Evolutionary conservation across 2,113 vertebrate genomes (phyloP).

Genomic region (Cynopterus brachyotis): DNA sequence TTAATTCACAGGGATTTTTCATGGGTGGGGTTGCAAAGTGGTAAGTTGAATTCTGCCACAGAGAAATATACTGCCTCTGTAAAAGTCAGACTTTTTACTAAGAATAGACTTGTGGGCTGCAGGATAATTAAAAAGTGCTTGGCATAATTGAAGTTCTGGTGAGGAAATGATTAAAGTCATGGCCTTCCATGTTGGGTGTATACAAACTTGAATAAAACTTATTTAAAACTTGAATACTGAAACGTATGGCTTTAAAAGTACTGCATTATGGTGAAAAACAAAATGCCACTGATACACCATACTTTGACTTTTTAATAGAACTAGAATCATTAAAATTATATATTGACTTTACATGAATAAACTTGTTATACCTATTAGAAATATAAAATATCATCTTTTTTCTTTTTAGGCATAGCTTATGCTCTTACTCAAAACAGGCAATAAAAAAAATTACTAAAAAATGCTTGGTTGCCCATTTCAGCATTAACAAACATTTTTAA

Average conservation of each 20-base stretch:
- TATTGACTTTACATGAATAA: not conserved
- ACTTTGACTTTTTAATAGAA: slow-evolving; percentile 61
- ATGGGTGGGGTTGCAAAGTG: slow-evolving; percentile 87
- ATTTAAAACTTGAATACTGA: slow-evolving; percentile 78
- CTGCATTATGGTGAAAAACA: slow-evolving; percentile 60
- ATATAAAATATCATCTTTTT: not conserved
- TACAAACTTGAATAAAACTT: slow-evolving; percentile 78
- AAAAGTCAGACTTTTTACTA: slow-evolving; percentile 77
- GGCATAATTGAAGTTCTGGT: slow-evolving; percentile 71
- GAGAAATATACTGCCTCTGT: slow-evolving; percentile 71
- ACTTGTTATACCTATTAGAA: not conserved
- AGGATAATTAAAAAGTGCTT: slow-evolving; percentile 84
- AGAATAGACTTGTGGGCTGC: slow-evolving; percentile 84
- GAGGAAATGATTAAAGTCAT: slow-evolving; percentile 78
- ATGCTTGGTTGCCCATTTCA: not conserved
- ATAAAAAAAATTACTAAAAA: not conserved
- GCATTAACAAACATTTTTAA: not conserved
- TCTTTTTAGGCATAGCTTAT: not conserved
- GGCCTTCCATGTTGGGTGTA: slow-evolving; percentile 73
- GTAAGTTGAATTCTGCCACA: slow-evolving; percentile 80
- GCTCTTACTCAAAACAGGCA: slow-evolving; percentile 21
- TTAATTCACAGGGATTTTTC: slow-evolving; percentile 82
- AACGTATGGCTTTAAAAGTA: slow-evolving; percentile 72
- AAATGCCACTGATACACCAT: slow-evolving; percentile 34
- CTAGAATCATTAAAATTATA: not conserved